Base-by-base conservation (phyloP, 30 jellyfish, hydroid and myxozoan genomes). In the Aurelia sp. region DNA sequence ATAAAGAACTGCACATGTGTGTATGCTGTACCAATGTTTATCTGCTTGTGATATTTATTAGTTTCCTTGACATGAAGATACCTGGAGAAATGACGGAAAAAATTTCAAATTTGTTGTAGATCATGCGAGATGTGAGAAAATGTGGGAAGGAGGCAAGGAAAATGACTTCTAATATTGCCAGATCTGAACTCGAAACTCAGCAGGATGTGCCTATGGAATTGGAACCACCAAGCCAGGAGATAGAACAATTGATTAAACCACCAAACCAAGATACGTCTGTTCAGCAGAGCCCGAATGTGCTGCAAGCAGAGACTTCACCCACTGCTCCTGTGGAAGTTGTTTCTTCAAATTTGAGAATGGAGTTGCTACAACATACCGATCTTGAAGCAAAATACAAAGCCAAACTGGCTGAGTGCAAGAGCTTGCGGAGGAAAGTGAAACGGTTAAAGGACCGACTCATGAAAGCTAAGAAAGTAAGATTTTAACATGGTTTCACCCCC, bases 101-200 rank as follows among this genome's bases (percentile, higher is more conserved):
- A 2, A 35, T 35, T 35, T 35, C 44, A 35, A 35, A 35, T 35
- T 35, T 65, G 76, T 19, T 65, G 35, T 65, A 65, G 76, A 65
- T 65, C 76, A 17, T 65, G 76, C 48, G 76, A 65, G 76, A 65
- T 65, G 76, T 65, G 76, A 65, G 76, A 7, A 65, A 65, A 7
- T n/a, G 35, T 65, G 7, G 38, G 2, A 33, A 27, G 18, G 24
- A 58, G 24, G 5, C 3, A 58, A 58, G 67, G 5, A 58, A 58
- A 58, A 5, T 58, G 67, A 58, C 67, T 5, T 58, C 67, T 20
- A 4, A 4, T 4, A 65, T 35, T 35, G 4, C 76, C 76, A 65
- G 76, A 1, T 15, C 76, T 65, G n/a, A n/a, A n/a, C n/a, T n/a
- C n/a, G 76, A 65, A 20, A 4, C 18, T 35, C 44, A 35, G 76